phyloP scores from a whole-genome alignment of 92 coral and sea anemone species.

The Anthopleura xanthogrammica region DNA sequence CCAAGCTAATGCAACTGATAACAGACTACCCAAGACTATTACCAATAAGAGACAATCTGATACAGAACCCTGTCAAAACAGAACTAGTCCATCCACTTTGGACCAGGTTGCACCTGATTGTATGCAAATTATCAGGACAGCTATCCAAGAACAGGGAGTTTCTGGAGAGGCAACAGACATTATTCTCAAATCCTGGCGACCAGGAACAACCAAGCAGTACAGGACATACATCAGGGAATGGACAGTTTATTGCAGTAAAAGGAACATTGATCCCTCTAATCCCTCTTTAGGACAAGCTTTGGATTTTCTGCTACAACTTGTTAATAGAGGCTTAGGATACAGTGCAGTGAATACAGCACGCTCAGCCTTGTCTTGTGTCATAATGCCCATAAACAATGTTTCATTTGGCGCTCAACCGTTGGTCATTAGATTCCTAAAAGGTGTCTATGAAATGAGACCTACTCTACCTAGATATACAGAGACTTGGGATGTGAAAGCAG shows the following conservation, averaged over 20 bases:
- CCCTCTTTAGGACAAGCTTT: conserved; percentile 38
- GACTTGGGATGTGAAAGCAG: conserved; percentile 23
- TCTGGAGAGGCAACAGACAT: conserved; percentile 12
- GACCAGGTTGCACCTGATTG: conserved; percentile 13
- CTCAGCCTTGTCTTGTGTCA: conserved; percentile 36
- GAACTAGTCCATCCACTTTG: conserved; percentile 16
- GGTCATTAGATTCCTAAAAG: conserved; percentile 23
- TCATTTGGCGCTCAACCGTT: conserved; percentile 22
- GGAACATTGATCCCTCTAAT: conserved; percentile 48
- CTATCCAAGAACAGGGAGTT: conserved; percentile 12
- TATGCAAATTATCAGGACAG: conserved; percentile 19
- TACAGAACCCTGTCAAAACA: conserved; percentile 26
- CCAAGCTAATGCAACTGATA: conserved; percentile 15
- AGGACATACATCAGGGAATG: conserved; percentile 38
- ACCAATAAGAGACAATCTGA: conserved; percentile 6
- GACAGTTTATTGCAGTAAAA: conserved; percentile 42
- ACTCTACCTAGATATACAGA: conserved; percentile 15
- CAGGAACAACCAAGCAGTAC: conserved; percentile 19
- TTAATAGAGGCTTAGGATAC: conserved; percentile 37
- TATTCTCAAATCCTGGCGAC: conserved; percentile 18
- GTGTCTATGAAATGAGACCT: conserved; percentile 14
- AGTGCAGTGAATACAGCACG: conserved; percentile 34
- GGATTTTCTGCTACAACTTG: conserved; percentile 11
- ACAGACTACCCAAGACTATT: conserved; percentile 20
- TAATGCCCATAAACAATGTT: conserved; percentile 11